Conservation (phyloP, 1,140 invertebrate species). For the Cyphomyrmex costatus region DNA sequence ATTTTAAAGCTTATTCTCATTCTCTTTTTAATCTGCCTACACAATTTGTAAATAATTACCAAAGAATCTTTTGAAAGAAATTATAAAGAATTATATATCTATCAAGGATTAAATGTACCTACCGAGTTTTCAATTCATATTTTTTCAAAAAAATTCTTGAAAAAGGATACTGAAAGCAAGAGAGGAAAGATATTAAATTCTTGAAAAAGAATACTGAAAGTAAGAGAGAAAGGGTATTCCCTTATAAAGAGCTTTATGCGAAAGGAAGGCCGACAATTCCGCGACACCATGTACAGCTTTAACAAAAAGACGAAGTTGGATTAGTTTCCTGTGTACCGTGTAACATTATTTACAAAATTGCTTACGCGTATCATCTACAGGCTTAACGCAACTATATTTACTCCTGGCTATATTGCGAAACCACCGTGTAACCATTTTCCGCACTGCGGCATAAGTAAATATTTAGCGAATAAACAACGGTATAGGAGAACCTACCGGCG, state of each 20-base stretch:
- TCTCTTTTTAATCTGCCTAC: too few species aligned
- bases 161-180: too few species aligned
- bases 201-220: too few species aligned
- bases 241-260: not conserved
- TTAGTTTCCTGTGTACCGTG: not conserved
- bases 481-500: not conserved
- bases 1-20: too few species aligned
- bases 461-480: conserved; percentile 9
- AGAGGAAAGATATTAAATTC: too few species aligned
- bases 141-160: too few species aligned
- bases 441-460: conserved; percentile 22
- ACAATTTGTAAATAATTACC: too few species aligned
- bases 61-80: too few species aligned
- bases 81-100: too few species aligned
- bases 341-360: conserved; percentile 36
- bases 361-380: not conserved
- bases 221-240: too few species aligned
- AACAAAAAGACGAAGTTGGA: conserved; percentile 3
- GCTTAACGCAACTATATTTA: conserved; percentile 27
- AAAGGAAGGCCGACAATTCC: not conserved
- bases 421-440: conserved; percentile 18
- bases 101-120: too few species aligned
- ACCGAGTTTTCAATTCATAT: too few species aligned
- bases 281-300: not conserved
- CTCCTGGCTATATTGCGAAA: not conserved